These are phyloP conservation scores for Phlogophora meticulosa DNA, from an alignment of 2,888 invertebrate species.

Conservation along the genomic window DNA sequence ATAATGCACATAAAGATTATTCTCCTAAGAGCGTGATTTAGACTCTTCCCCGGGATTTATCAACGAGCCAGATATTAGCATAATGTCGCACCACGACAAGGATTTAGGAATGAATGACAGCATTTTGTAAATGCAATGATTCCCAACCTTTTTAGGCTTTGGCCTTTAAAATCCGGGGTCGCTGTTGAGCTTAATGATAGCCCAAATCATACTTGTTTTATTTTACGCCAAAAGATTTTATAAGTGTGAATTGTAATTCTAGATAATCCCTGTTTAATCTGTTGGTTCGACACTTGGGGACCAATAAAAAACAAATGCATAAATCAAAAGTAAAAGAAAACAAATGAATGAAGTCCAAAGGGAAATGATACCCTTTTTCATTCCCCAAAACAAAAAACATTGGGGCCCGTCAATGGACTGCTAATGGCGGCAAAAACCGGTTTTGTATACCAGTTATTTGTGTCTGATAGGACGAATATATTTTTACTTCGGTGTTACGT, in stretches of 20 bases:
- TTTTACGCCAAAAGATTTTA: not conserved
- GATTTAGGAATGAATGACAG: constrained; percentile 52
- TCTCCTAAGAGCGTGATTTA: constrained; percentile 50
- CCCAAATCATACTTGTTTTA: not conserved
- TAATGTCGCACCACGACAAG: constrained; percentile 69
- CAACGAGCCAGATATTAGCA: constrained; percentile 72
- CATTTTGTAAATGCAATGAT: constrained; percentile 39
- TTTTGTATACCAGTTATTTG: constrained; percentile 35
- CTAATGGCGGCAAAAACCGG: constrained; percentile 36
- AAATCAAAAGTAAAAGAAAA: constrained; percentile 29
- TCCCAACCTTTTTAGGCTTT: constrained; percentile 7
- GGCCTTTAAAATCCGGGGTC: not conserved
- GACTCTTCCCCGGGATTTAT: constrained; percentile 52
- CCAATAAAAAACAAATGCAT: constrained; percentile 17
- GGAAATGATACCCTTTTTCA: constrained; percentile 20
- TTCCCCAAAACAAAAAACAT: constrained; percentile 41
- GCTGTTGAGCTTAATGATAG: not conserved
- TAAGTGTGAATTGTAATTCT: not conserved
- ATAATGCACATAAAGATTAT: constrained; percentile 30
- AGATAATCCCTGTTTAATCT: not conserved
- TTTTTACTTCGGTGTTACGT: constrained; percentile 30
- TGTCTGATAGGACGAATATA: constrained; percentile 24
- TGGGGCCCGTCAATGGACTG: constrained; percentile 11
- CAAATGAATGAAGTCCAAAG: constrained; percentile 24
- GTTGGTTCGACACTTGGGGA: not conserved